phyloP scores from a whole-genome alignment of 2,888 invertebrate species.

The Machimus atricapillus region DNA sequence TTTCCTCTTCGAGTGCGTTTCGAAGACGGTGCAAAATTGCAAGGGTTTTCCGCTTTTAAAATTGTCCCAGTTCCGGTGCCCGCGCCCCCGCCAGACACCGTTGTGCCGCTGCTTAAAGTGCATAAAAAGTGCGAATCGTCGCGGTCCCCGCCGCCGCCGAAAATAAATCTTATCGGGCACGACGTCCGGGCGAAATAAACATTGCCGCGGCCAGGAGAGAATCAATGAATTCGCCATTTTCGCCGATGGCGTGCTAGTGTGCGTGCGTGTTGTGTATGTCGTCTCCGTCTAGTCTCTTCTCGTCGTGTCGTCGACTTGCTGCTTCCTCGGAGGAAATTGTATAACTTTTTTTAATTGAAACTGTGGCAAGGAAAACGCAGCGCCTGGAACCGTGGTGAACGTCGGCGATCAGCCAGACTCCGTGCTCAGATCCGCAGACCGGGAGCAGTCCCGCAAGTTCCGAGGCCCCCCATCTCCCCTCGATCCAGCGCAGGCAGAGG shows the following conservation, averaged over 20 bases:
- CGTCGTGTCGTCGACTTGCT: slow-evolving; percentile 36
- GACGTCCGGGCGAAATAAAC: slow-evolving; percentile 9
- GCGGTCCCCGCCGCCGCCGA: neutral
- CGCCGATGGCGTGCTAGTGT: slow-evolving; percentile 4
- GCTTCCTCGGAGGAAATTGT: slow-evolving; percentile 37
- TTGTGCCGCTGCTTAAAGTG: neutral
- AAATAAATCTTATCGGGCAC: slow-evolving; percentile 4
- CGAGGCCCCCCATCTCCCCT: too few species aligned
- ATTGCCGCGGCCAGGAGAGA: slow-evolving; percentile 1
- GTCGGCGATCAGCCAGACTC: neutral
- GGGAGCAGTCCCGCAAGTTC: neutral
- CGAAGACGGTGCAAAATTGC: slow-evolving; percentile 28
- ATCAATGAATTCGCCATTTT: slow-evolving; percentile 39
- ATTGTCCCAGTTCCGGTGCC: neutral
- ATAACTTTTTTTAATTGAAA: slow-evolving; percentile 39
- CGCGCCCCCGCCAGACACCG: neutral
- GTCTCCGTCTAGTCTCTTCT: slow-evolving; percentile 40
- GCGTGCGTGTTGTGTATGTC: slow-evolving; percentile 22
- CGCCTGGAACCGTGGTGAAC: slow-evolving; percentile 1
- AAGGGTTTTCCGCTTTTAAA: neutral
- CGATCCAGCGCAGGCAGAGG: neutral
- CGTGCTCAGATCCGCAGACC: slow-evolving; percentile 11
- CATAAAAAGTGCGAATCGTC: neutral
- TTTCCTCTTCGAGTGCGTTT: slow-evolving; percentile 3
- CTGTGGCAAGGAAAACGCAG: neutral